Conservation (phyloP, 2,888 invertebrate genomes). For the Actias luna region DNA sequence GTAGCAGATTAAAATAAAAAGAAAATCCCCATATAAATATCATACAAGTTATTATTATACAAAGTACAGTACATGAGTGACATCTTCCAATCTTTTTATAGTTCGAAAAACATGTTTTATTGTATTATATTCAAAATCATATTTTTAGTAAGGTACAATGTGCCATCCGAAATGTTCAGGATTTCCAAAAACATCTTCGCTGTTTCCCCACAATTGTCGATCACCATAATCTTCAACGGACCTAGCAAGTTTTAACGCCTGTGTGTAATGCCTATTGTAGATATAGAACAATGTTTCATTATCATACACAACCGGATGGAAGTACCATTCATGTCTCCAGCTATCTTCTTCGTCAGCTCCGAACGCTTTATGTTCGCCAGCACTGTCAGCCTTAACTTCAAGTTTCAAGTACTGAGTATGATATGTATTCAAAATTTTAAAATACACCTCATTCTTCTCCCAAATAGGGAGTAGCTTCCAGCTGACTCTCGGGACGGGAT, state of each 20-base stretch:
- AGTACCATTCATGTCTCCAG: constrained; percentile 31
- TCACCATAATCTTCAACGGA: neutral
- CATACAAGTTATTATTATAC: too few species aligned
- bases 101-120: neutral
- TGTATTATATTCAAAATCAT: neutral
- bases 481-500: constrained; percentile 26
- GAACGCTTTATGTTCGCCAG: constrained; percentile 36
- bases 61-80: too few species aligned
- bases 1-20: too few species aligned
- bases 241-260: neutral
- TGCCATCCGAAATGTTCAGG: constrained; percentile 6
- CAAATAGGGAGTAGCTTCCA: constrained; percentile 42
- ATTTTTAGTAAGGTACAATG: neutral
- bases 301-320: constrained; percentile 20
- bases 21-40: too few species aligned
- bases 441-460: constrained; percentile 32
- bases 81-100: too few species aligned
- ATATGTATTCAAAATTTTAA: constrained; percentile 38
- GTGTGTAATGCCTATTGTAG: constrained; percentile 3
- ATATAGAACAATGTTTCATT: constrained; percentile 4
- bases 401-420: constrained; percentile 38
- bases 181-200: neutral
- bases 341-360: constrained; percentile 28
- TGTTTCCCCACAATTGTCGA: constrained; percentile 1
- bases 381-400: constrained; percentile 25